Evolutionary conservation across 2,113 vertebrate genomes (phyloP).

Genomic region (Pluvialis apricaria): DNA sequence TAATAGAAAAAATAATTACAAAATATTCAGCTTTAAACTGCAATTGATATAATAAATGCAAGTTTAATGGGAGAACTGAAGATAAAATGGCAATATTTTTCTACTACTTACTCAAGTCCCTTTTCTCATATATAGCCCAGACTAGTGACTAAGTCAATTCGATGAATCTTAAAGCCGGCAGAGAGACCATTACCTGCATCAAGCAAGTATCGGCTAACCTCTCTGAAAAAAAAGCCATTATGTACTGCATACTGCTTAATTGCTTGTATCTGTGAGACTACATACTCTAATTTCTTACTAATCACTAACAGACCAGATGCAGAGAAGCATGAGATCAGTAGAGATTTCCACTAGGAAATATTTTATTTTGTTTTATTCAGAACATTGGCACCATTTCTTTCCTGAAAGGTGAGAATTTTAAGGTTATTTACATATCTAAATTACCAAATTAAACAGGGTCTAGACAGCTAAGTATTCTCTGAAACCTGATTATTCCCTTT

Average conservation of each 20-base stretch:
- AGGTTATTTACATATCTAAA: neutral
- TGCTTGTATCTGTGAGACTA: neutral
- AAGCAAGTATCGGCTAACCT: fast-evolving
- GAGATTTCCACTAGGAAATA: neutral
- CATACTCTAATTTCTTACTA: neutral
- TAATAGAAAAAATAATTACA: neutral
- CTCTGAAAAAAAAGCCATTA: neutral
- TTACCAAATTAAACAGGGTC: neutral
- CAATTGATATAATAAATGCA: neutral
- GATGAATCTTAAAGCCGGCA: neutral
- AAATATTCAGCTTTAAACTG: neutral
- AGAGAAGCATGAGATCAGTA: neutral
- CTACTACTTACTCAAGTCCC: neutral
- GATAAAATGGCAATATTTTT: neutral
- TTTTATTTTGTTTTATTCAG: neutral
- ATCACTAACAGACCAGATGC: neutral
- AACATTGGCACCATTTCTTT: neutral
- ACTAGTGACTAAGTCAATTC: neutral
- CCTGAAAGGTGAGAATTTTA: neutral
- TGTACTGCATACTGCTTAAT: neutral
- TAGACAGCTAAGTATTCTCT: neutral
- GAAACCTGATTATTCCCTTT: neutral
- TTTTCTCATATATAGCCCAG: neutral
- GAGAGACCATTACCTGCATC: neutral
- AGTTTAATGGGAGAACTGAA: neutral